Percentiles rank a stretch among this genome's conserved stretches.
phyloP scores from a whole-genome alignment of 2,888 invertebrate genomes.

The Helleia helle region DNA sequence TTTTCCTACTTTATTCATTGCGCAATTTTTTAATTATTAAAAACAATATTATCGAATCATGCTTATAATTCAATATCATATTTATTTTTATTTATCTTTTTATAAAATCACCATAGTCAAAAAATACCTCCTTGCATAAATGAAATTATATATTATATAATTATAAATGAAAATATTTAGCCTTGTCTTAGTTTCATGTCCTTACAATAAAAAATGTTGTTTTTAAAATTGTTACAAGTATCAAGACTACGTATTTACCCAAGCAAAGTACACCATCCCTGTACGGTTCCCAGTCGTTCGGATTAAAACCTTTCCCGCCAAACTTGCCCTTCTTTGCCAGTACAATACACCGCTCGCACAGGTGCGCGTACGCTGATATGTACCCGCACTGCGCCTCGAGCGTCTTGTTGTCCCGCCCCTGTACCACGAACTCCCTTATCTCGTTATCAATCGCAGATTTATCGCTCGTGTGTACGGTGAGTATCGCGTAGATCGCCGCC shows the following conservation, averaged over 20 bases:
- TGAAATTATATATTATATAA: too few species aligned
- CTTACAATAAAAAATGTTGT: too few species aligned
- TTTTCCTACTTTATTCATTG: too few species aligned
- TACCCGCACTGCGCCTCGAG: conserved; percentile 87
- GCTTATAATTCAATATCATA: too few species aligned
- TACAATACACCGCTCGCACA: conserved; percentile 79
- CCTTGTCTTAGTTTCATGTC: too few species aligned
- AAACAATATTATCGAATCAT: too few species aligned
- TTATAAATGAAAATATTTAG: too few species aligned
- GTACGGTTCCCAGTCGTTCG: conserved; percentile 74
- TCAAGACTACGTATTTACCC: conserved; percentile 50
- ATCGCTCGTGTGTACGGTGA: conserved; percentile 76
- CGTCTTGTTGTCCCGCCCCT: conserved; percentile 69
- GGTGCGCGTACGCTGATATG: conserved; percentile 79
- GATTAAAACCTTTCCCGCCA: conserved; percentile 56
- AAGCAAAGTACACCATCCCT: conserved; percentile 72
- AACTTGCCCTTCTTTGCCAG: conserved; percentile 53
- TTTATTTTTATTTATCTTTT: too few species aligned
- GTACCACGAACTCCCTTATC: conserved; percentile 65
- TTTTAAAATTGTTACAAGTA: too few species aligned
- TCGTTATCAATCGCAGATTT: conserved; percentile 61
- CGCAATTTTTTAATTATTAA: too few species aligned
- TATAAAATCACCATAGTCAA: too few species aligned
- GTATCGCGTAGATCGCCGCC: conserved; percentile 83
- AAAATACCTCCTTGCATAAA: too few species aligned